These are phyloP conservation scores for Peromyscus attwateri DNA, from an alignment of 2,797 vertebrate genomes.

Conservation along the genomic window DNA sequence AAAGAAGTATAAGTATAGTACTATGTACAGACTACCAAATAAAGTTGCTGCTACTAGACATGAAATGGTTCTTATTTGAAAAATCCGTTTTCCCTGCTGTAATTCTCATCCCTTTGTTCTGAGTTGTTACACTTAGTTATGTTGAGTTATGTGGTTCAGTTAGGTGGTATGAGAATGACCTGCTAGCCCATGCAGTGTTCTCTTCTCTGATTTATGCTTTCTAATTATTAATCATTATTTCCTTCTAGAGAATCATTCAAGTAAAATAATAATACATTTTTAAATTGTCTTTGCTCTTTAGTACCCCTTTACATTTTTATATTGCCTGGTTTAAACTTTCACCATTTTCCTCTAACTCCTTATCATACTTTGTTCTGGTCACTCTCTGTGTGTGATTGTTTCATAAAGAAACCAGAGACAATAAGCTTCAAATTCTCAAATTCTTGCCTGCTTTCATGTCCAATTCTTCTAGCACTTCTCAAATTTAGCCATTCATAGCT, in stretches of 20 bases:
- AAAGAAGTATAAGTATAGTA: neutral
- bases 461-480: neutral
- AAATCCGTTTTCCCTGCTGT: constrained; percentile 50
- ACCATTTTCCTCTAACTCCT: neutral
- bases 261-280: constrained; percentile 34
- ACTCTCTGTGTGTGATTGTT: neutral
- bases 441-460: neutral
- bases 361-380: neutral
- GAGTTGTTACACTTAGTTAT: neutral
- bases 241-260: constrained; percentile 2
- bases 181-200: neutral
- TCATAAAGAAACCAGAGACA: neutral
- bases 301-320: neutral
- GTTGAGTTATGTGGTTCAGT: neutral
- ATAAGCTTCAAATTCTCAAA: neutral
- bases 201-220: constrained; percentile 48
- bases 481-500: neutral
- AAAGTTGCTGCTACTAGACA: neutral
- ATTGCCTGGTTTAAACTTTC: constrained; percentile 7
- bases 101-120: constrained; percentile 5
- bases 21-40: neutral
- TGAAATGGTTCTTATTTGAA: neutral
- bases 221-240: constrained; percentile 22
- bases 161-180: neutral
- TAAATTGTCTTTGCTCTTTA: neutral